A percentile compares a stretch with the other conserved stretches of the same genome.
These are phyloP conservation scores for Phylloscopus whistleri DNA, from an alignment of 2,113 vertebrate genomes.

Conservation along the genomic window DNA sequence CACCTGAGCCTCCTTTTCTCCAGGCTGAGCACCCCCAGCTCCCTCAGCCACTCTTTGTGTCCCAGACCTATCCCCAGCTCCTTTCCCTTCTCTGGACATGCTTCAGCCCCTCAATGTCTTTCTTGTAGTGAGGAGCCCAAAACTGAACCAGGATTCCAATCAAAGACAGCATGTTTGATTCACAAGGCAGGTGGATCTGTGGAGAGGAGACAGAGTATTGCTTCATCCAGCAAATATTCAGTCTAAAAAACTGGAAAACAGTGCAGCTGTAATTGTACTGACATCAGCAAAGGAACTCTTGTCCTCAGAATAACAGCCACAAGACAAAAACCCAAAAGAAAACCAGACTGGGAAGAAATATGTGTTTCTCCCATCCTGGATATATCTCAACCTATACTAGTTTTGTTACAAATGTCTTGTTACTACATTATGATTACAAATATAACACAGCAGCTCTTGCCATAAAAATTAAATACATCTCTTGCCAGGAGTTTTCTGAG, in stretches of 20 bases:
- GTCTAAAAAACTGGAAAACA: background rate
- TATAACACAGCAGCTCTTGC: background rate
- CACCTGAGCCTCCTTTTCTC: background rate
- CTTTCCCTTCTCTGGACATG: background rate
- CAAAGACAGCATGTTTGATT: background rate
- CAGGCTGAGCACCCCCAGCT: background rate
- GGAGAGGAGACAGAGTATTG: background rate
- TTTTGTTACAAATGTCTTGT: background rate
- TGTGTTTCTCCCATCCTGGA: background rate
- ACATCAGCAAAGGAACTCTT: background rate
- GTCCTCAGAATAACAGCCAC: background rate
- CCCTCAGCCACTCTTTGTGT: background rate
- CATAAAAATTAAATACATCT: background rate
- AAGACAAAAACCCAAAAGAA: background rate
- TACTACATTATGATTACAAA: background rate
- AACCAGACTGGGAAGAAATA: background rate
- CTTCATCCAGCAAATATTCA: conserved; percentile 33
- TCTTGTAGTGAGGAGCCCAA: background rate
- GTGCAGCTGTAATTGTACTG: conserved; percentile 4
- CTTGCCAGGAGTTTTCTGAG: background rate
- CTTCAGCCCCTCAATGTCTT: background rate
- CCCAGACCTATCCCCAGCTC: background rate
- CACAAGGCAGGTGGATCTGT: background rate
- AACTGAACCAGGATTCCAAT: background rate
- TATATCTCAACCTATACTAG: background rate